Percentiles rank a stretch among this genome's conserved stretches.
phyloP scores from a whole-genome alignment of 2,888 invertebrate genomes.

The Lysandra coridon region DNA sequence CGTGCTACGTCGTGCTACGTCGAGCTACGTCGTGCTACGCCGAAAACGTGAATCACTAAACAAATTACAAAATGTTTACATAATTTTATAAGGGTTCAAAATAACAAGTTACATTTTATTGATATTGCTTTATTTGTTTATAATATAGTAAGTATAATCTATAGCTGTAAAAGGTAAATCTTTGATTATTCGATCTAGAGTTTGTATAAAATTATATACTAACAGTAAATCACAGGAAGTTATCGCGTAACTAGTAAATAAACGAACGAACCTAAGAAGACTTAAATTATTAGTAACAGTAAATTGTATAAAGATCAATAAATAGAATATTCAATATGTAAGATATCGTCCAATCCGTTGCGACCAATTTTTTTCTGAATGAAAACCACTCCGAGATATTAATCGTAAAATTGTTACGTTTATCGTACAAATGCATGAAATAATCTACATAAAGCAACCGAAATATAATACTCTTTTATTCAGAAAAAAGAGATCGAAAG shows the following conservation, averaged over 20 bases:
- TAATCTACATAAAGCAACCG: not conserved
- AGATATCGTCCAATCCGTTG: conserved; percentile 10
- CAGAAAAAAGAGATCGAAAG: conserved; percentile 26
- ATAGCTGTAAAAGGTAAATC: conserved; percentile 70
- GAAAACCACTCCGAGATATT: not conserved
- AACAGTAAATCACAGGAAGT: conserved; percentile 77
- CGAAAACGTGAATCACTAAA: not conserved
- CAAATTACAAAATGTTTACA: no score
- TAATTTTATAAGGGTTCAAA: no score
- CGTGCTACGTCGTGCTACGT: conserved; percentile 1
- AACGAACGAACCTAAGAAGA: conserved; percentile 53
- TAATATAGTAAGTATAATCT: conserved; percentile 59
- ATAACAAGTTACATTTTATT: conserved; percentile 39
- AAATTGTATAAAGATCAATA: conserved; percentile 52
- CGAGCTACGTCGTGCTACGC: conserved; percentile 6
- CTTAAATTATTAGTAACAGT: conserved; percentile 42
- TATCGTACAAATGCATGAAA: not conserved
- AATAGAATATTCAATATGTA: conserved; percentile 28
- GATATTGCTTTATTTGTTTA: conserved; percentile 68
- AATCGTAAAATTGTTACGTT: conserved; percentile 4
- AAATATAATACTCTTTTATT: conserved; percentile 4
- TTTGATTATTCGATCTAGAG: conserved; percentile 68
- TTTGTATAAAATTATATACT: conserved; percentile 70
- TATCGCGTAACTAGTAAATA: conserved; percentile 64
- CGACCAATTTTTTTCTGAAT: conserved; percentile 23